These are phyloP conservation scores for Oophaga pumilio DNA, from an alignment of 2,113 vertebrate species.

Conservation along the genomic window DNA sequence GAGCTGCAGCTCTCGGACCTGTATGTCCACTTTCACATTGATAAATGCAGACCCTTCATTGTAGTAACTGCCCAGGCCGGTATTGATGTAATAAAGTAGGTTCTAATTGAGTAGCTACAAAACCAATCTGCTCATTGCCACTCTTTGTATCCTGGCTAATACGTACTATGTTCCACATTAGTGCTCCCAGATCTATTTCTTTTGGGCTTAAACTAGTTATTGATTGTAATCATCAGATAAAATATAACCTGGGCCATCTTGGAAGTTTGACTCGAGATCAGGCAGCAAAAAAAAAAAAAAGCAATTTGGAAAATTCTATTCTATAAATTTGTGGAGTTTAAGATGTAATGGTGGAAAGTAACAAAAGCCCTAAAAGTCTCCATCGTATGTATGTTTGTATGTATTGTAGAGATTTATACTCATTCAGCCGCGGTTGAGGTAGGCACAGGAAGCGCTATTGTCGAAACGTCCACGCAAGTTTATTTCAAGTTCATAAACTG, in stretches of 20 bases:
- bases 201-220: slow-evolving; percentile 17
- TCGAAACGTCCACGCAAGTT: no score
- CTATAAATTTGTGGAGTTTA: neutral
- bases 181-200: slow-evolving; percentile 9
- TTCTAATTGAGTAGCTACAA: slow-evolving; percentile 24
- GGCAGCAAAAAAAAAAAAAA: neutral
- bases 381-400: no score
- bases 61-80: neutral
- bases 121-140: neutral
- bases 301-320: neutral
- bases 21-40: slow-evolving; percentile 68
- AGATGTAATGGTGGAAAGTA: neutral
- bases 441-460: no score
- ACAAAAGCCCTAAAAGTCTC: neutral
- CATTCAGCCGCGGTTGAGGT: no score
- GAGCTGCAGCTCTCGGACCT: slow-evolving; percentile 73
- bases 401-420: neutral
- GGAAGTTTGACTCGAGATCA: neutral
- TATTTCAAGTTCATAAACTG: no score
- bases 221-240: slow-evolving; percentile 1
- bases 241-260: neutral
- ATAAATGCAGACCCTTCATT: slow-evolving; percentile 59
- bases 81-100: slow-evolving; percentile 13
- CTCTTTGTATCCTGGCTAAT: slow-evolving; percentile 8
- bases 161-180: neutral